Conservation (phyloP, 2,113 vertebrate species). For the Serilophus lunatus region DNA sequence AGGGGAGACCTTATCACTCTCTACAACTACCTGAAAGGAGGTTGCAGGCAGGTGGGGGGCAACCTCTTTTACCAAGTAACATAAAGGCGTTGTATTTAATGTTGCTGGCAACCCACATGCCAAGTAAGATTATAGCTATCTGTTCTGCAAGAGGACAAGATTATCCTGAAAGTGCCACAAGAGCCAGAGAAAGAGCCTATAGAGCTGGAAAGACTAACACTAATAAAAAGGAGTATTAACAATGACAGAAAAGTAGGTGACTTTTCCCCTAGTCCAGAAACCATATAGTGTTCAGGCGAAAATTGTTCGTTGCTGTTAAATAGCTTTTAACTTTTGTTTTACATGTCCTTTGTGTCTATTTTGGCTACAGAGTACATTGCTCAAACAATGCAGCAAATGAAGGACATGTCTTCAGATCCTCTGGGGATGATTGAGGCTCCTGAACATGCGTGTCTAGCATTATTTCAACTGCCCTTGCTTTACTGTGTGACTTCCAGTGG, state of each 20-base stretch:
- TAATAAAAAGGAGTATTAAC: neutral
- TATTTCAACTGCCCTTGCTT: neutral
- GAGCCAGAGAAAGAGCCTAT: neutral
- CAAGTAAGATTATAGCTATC: neutral
- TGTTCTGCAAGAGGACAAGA: neutral
- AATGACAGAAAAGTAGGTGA: neutral
- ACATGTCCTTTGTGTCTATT: conserved; percentile 2
- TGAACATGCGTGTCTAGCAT: neutral
- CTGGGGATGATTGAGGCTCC: neutral
- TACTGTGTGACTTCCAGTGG: neutral
- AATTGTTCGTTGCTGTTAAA: neutral
- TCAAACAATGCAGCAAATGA: neutral
- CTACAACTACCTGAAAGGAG: neutral
- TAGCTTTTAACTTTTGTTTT: conserved; percentile 3
- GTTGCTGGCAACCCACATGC: neutral
- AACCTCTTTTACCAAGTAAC: neutral
- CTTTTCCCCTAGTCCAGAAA: neutral
- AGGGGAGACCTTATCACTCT: neutral
- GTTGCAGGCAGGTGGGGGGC: neutral
- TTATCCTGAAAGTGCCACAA: neutral
- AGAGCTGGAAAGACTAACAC: neutral
- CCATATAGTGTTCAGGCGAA: neutral
- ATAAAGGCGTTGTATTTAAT: neutral
- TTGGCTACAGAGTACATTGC: neutral
- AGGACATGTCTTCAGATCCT: neutral